Evolutionary conservation across 1,140 invertebrate genomes (phyloP).

Genomic region (Nebria ingens): DNA sequence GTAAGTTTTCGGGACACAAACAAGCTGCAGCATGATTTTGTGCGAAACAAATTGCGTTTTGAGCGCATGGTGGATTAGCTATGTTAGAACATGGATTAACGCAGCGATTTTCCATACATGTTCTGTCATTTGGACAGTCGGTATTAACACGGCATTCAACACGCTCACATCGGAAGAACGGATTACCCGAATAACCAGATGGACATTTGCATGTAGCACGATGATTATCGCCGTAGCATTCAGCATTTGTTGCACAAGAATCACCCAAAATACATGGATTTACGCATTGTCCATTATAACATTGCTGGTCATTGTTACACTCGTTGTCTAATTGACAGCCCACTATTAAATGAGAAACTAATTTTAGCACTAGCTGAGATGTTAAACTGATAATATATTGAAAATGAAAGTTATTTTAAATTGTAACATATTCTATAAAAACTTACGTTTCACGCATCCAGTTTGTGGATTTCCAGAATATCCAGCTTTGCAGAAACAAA

Average conservation of each 20-base stretch:
- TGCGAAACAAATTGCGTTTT: constrained; percentile 67
- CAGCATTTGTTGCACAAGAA: constrained; percentile 69
- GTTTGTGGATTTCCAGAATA: constrained; percentile 74
- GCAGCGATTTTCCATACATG: constrained; percentile 61
- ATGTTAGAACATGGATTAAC: constrained; percentile 58
- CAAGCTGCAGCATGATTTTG: constrained; percentile 66
- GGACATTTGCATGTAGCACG: constrained; percentile 65
- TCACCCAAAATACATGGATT: constrained; percentile 67
- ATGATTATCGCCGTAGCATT: constrained; percentile 69
- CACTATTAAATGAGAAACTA: constrained; percentile 39
- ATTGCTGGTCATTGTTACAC: constrained; percentile 64
- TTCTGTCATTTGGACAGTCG: constrained; percentile 59
- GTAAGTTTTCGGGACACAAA: constrained; percentile 61
- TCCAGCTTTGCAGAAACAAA: constrained; percentile 65
- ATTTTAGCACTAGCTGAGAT: not conserved
- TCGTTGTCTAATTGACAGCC: constrained; percentile 72
- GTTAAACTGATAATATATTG: too few relatives aligned
- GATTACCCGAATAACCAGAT: constrained; percentile 58
- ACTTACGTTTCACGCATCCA: constrained; percentile 61
- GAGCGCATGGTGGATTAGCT: constrained; percentile 56
- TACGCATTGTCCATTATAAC: constrained; percentile 69
- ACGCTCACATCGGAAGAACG: constrained; percentile 64
- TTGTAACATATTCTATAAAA: not conserved
- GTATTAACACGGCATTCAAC: constrained; percentile 66
- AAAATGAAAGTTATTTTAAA: constrained; percentile 8